Evolutionary conservation across 2,113 vertebrate genomes (phyloP).

Genomic region (Ursus arctos): DNA sequence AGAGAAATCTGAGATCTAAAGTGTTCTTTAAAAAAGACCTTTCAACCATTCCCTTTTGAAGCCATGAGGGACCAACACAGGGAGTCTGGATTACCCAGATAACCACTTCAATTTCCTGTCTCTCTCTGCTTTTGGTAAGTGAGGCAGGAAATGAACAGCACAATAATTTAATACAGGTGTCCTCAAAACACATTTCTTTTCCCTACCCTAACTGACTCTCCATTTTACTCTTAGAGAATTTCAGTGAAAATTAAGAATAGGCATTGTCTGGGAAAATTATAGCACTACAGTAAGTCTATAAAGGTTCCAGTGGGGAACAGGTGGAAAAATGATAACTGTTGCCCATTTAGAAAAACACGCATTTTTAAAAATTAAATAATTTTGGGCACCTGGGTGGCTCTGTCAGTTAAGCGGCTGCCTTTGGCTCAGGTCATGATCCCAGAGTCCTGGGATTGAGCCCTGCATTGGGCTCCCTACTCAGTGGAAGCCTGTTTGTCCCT

Average conservation of each 20-base stretch:
- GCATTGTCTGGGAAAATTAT: not conserved
- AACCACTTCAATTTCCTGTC: not conserved
- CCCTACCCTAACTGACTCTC: not conserved
- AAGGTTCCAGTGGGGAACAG: not conserved
- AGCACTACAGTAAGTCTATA: not conserved
- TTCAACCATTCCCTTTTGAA: not conserved
- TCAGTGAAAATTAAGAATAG: not conserved
- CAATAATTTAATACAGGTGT: not conserved
- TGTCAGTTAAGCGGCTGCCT: too few species aligned
- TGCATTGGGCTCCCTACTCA: too few species aligned
- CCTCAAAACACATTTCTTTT: not conserved
- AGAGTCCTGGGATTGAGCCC: too few species aligned
- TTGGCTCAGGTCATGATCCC: too few species aligned
- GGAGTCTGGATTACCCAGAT: not conserved
- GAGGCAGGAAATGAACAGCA: not conserved
- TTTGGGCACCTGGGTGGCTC: too few species aligned
- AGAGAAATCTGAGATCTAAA: not conserved
- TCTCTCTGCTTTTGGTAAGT: conserved; percentile 32
- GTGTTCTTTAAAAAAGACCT: not conserved
- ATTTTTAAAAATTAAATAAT: not conserved
- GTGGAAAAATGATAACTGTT: not conserved
- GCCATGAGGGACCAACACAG: not conserved
- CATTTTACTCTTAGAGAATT: not conserved
- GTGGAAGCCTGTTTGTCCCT: too few species aligned
- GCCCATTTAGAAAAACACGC: not conserved